A percentile compares a stretch with the other conserved stretches of the same genome.
Conservation (phyloP, 2,797 vertebrate genomes). For the Sebastes elongatus region DNA sequence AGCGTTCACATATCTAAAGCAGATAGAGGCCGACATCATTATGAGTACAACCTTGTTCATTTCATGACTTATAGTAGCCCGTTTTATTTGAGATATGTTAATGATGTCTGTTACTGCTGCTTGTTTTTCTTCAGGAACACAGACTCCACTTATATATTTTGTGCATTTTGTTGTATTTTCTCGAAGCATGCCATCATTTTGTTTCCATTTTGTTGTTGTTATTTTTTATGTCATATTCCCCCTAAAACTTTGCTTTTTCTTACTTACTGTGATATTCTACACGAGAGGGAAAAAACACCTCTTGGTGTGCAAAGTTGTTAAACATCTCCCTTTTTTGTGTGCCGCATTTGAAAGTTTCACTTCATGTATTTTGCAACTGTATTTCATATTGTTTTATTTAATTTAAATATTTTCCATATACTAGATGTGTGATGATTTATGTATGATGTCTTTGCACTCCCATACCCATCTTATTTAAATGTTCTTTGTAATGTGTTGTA, state of each 20-base stretch:
- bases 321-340: no score
- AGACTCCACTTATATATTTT: background rate
- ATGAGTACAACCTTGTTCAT: background rate
- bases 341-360: background rate
- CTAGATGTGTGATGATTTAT: background rate
- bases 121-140: background rate
- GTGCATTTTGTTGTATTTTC: background rate
- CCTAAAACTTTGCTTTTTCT: no score
- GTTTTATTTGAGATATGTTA: background rate
- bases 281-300: no score
- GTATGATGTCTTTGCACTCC: background rate
- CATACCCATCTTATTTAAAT: background rate
- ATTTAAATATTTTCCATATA: background rate
- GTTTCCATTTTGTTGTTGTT: background rate
- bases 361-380: background rate
- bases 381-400: background rate
- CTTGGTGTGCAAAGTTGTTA: no score
- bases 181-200: background rate
- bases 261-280: no score
- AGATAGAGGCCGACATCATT: conserved; percentile 4
- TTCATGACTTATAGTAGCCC: background rate
- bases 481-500: background rate
- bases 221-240: background rate
- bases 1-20: conserved; percentile 24
- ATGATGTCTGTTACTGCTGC: background rate